Evolutionary conservation across 2,888 invertebrate genomes (phyloP), one percentile per base, ranked within the genome.

Genomic region (Patella depressa): DNA sequence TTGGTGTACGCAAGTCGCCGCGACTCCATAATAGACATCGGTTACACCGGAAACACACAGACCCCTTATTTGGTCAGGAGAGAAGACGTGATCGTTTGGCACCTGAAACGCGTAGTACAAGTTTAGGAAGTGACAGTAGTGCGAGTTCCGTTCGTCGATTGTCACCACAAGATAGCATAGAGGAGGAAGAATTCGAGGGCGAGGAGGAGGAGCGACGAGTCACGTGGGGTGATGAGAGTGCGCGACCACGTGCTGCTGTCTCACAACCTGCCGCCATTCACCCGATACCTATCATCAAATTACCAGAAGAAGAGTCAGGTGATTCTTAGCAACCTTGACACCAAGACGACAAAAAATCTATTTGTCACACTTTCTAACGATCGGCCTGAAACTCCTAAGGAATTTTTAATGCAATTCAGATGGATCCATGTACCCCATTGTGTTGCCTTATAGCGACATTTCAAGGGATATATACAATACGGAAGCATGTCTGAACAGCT

Each of bases 291-390:
- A 86, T 87, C n/a, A 88, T 89, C 45, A 85, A 87, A 79, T 84
- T 89, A 45, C 89, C 88, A 14, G 88, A 88, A 76, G 88, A 88
- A 24, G 89, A 89, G 75, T 57, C 80, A 14, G 80, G 83, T n/a
- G 85, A 85, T 55, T 73, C 59, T 24, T 75, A 73, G 55, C 75
- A 84, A 53, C 79, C 93, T 93, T 29, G 95, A 96, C 87, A 94
- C 94, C 71, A 94, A 93, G 74, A 90, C 45, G 45, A 45, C 45
- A 45, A 45, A 45, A 34, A 34, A 45, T 0, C 7, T 9, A 45
- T 45, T 45, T 1, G 45, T 45, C 45, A 45, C 7, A 45, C 45
- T 7, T 34, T 45, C 7, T 45, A 45, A 45, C 45, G 45, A 45
- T 45, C 9, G 45, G 5, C 45, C 45, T 45, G 45, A 7, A 45